A percentile compares a stretch with the other conserved stretches of the same genome.
phyloP scores from a whole-genome alignment of 2,888 invertebrate species.

The Amphipoea oculea region DNA sequence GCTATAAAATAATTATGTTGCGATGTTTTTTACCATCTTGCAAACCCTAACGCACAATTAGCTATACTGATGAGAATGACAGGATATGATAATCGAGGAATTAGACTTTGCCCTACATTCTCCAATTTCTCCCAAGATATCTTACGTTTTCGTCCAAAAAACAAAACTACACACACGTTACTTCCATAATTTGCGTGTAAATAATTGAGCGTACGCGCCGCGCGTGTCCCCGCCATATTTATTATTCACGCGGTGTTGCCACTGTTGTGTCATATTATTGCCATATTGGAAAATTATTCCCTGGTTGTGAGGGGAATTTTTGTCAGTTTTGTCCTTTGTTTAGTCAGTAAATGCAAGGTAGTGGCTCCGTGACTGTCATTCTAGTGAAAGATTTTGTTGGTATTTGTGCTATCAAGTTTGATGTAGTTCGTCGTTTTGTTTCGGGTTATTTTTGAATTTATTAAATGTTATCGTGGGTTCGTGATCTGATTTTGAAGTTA shows the following conservation, averaged over 20 bases:
- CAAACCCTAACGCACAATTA: no score
- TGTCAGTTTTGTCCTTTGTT: conserved; percentile 65
- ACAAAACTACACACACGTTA: conserved; percentile 76
- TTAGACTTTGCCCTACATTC: conserved; percentile 21
- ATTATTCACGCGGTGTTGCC: conserved; percentile 88
- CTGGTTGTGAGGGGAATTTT: conserved; percentile 83
- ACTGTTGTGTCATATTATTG: conserved; percentile 89
- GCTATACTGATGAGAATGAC: background rate
- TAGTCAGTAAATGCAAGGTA: conserved; percentile 69
- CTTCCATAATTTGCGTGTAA: conserved; percentile 88
- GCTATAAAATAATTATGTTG: background rate
- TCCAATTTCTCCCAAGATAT: conserved; percentile 18
- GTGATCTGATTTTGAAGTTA: conserved; percentile 40
- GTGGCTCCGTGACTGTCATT: conserved; percentile 65
- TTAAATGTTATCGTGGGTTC: conserved; percentile 55
- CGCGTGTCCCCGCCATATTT: conserved; percentile 83
- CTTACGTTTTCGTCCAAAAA: conserved; percentile 46
- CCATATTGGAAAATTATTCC: conserved; percentile 88
- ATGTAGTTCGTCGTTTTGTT: conserved; percentile 66
- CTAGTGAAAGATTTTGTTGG: conserved; percentile 59
- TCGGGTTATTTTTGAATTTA: conserved; percentile 59
- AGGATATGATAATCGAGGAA: background rate
- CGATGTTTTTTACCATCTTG: background rate
- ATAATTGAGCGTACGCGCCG: conserved; percentile 86
- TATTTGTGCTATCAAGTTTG: conserved; percentile 63